A percentile compares a stretch with the other conserved stretches of the same genome.
These are phyloP conservation scores for Odiellus spinosus DNA, from an alignment of 2,888 invertebrate species.

Conservation along the genomic window DNA sequence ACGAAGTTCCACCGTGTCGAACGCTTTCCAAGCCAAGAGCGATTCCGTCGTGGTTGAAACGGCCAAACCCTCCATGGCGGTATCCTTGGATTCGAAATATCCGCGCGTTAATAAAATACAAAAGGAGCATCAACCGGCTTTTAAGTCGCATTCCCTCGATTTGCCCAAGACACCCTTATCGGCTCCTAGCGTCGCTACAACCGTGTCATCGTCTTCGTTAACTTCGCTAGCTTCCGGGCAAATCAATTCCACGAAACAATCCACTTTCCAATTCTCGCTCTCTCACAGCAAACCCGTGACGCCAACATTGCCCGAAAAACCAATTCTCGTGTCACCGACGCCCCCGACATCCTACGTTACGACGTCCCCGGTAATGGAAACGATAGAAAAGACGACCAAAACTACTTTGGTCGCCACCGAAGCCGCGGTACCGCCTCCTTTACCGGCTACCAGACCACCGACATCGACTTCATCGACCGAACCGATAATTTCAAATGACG, in stretches of 20 bases:
- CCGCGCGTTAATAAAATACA: no score
- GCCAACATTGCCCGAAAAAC: conserved; percentile 16
- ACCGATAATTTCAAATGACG: no score
- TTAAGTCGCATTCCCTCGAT: background rate
- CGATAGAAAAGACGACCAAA: conserved; percentile 9
- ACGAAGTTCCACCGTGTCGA: conserved; percentile 6
- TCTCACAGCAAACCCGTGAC: conserved; percentile 24
- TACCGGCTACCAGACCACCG: background rate
- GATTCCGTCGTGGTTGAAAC: no score
- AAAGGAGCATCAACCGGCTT: no score
- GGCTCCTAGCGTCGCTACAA: conserved; percentile 19
- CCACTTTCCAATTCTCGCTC: conserved; percentile 16
- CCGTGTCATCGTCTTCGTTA: conserved; percentile 38
- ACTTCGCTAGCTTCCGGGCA: conserved; percentile 11
- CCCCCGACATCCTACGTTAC: conserved; percentile 10
- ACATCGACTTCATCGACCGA: no score
- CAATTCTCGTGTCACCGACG: conserved; percentile 12
- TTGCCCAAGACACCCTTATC: background rate
- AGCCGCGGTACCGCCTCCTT: background rate
- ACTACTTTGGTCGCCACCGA: conserved; percentile 11
- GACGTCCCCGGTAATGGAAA: conserved; percentile 10
- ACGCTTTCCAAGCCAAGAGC: conserved; percentile 1
- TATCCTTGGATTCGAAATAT: no score
- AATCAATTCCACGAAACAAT: conserved; percentile 8
- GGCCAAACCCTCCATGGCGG: no score